These are phyloP conservation scores for Muscicapa adusta DNA, from an alignment of 2,113 vertebrate species.

Conservation along the genomic window DNA sequence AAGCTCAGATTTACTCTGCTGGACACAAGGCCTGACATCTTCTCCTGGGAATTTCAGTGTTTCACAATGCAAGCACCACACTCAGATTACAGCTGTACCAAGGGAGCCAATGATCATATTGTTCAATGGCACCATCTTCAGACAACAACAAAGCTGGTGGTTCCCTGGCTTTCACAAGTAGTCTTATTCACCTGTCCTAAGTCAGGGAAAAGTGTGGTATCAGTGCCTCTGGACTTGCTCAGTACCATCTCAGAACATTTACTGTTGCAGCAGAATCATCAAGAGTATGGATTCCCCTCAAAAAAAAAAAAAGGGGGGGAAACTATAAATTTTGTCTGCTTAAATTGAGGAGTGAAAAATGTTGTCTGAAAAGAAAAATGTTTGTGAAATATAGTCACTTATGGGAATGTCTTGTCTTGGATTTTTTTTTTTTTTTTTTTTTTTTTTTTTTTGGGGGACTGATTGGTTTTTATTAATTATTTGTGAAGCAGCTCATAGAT, in stretches of 20 bases:
- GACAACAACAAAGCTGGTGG: neutral
- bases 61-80: neutral
- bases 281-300: neutral
- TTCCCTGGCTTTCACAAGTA: neutral
- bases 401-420: neutral
- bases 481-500: neutral
- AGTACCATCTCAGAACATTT: neutral
- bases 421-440: neutral
- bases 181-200: neutral
- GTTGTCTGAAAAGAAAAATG: neutral
- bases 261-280: neutral
- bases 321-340: neutral
- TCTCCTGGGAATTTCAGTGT: neutral
- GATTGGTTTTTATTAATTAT: neutral
- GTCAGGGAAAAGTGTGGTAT: neutral
- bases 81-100: neutral
- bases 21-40: neutral
- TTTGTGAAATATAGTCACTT: neutral
- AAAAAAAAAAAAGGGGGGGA: neutral
- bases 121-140: constrained; percentile 27
- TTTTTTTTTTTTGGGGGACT: neutral
- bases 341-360: neutral
- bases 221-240: neutral
- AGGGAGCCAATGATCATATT: neutral
- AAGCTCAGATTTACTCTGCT: neutral